Conservation (phyloP, 2,797 vertebrate genomes). For the Florisuga fusca region DNA sequence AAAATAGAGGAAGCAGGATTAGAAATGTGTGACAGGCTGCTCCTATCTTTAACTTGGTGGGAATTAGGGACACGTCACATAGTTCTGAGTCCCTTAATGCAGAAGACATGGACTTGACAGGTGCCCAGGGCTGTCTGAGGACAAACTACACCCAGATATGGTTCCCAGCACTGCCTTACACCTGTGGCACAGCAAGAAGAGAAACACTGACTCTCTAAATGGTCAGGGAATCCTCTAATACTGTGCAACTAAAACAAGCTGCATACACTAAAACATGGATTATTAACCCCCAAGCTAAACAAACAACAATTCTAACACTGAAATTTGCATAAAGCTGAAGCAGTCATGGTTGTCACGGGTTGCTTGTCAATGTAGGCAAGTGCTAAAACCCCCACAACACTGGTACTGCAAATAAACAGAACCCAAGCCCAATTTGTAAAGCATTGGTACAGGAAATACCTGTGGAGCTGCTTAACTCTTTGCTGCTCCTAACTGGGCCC, state of each 20-base stretch:
- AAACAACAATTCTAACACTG: not conserved
- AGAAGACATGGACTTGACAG: not conserved
- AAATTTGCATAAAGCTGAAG: not conserved
- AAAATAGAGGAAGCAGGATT: not conserved
- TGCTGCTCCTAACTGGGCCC: not conserved
- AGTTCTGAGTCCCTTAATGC: not conserved
- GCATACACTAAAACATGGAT: not conserved
- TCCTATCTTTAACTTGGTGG: not conserved
- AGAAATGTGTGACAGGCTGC: not conserved
- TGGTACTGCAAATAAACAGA: not conserved
- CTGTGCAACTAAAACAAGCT: not conserved
- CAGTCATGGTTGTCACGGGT: not conserved
- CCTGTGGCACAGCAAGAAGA: not conserved
- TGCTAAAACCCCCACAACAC: not conserved
- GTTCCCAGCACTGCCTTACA: not conserved
- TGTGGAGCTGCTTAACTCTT: not conserved
- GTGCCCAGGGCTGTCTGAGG: not conserved
- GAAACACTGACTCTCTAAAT: not conserved
- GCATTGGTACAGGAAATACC: not conserved
- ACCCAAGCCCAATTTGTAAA: not conserved
- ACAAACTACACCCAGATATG: not conserved
- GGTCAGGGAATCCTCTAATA: not conserved
- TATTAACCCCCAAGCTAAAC: not conserved
- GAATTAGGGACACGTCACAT: not conserved
- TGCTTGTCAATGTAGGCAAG: not conserved